phyloP scores from a whole-genome alignment of 2,797 vertebrate genomes.

The Gymnothorax javanicus region DNA sequence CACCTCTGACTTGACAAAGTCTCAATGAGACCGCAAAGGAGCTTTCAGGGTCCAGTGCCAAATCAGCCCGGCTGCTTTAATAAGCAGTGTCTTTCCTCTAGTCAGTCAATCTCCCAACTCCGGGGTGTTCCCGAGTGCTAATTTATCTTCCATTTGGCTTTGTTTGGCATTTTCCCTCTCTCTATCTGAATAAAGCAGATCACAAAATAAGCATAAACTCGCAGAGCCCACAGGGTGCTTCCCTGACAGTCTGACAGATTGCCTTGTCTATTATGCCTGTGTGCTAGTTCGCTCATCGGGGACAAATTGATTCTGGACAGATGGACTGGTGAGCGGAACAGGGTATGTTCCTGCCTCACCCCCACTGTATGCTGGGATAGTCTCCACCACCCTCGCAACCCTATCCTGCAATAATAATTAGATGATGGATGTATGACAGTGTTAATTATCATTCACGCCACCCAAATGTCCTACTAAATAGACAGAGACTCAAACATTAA shows the following conservation, averaged over 20 bases:
- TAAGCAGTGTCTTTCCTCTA: not conserved
- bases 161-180: not conserved
- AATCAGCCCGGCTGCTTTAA: not conserved
- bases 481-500: not conserved
- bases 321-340: not conserved
- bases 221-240: not conserved
- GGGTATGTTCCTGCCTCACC: too few species aligned
- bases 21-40: not conserved
- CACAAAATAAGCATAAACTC: not conserved
- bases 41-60: not conserved
- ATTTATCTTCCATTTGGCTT: not conserved
- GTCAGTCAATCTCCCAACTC: not conserved
- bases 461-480: not conserved
- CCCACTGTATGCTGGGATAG: not conserved
- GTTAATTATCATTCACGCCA: not conserved
- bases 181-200: constrained; percentile 3
- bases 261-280: not conserved
- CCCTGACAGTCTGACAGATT: not conserved
- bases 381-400: too few species aligned
- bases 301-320: not conserved
- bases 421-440: not conserved
- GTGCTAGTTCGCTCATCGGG: not conserved
- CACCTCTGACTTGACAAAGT: not conserved
- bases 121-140: not conserved
- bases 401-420: too few species aligned